phyloP scores from a whole-genome alignment of 2,888 invertebrate genomes.

The Synergus laeviventris region DNA sequence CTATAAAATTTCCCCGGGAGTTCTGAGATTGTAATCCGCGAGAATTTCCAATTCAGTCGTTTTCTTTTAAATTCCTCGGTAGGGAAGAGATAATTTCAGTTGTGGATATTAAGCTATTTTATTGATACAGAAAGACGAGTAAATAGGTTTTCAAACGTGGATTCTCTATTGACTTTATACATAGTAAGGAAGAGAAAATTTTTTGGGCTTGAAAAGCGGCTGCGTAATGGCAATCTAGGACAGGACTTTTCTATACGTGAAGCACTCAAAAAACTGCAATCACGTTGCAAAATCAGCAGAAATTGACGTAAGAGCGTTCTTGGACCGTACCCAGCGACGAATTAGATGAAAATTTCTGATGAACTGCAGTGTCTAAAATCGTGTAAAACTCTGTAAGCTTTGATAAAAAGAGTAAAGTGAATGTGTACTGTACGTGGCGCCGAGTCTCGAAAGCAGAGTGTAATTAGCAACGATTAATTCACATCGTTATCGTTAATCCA shows the following conservation, averaged over 20 bases:
- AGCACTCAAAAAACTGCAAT: slow-evolving; percentile 13
- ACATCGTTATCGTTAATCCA: slow-evolving; percentile 38
- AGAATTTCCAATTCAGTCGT: neutral
- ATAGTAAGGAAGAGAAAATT: neutral
- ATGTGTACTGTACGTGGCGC: slow-evolving; percentile 31
- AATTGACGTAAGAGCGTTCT: slow-evolving; percentile 32
- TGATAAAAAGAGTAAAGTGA: slow-evolving; percentile 14
- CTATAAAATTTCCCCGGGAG: slow-evolving; percentile 10
- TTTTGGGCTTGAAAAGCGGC: neutral
- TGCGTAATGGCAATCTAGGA: neutral
- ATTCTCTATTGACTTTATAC: too few relatives aligned
- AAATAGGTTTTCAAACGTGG: too few relatives aligned
- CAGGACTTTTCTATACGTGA: slow-evolving; percentile 10
- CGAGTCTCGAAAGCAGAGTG: slow-evolving; percentile 29
- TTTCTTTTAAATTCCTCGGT: neutral
- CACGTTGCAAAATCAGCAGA: slow-evolving; percentile 40
- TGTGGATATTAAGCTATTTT: too few relatives aligned
- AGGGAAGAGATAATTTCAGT: too few relatives aligned
- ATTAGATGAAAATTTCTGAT: slow-evolving; percentile 42
- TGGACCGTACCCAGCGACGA: slow-evolving; percentile 41
- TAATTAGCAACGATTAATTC: slow-evolving; percentile 37
- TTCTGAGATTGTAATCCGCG: neutral
- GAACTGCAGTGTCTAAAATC: neutral
- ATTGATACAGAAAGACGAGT: too few relatives aligned
- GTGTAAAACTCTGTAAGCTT: neutral